These are phyloP conservation scores for Heliothis virescens DNA, from an alignment of 1,140 invertebrate species.

Conservation along the genomic window DNA sequence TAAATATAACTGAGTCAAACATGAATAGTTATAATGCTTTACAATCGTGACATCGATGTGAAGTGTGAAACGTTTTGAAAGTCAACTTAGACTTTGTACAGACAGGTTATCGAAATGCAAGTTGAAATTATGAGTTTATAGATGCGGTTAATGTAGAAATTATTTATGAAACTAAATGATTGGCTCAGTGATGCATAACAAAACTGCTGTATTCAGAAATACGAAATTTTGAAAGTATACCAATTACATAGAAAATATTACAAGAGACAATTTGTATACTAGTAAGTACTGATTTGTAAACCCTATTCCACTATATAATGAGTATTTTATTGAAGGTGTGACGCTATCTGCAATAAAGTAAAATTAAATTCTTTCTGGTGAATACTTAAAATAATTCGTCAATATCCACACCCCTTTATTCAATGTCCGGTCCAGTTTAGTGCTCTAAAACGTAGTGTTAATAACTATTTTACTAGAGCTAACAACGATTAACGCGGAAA, in stretches of 20 bases:
- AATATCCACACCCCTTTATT: not conserved
- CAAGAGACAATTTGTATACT: too few relatives aligned
- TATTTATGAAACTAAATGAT: too few relatives aligned
- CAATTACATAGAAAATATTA: too few relatives aligned
- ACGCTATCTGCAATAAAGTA: not conserved
- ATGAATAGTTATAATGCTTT: constrained; percentile 14
- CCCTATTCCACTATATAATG: too few relatives aligned
- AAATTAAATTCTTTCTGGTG: not conserved
- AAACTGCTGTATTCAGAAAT: too few relatives aligned
- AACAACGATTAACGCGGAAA: constrained; percentile 67
- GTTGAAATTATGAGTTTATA: not conserved
- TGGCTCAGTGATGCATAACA: too few relatives aligned
- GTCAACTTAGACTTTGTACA: not conserved
- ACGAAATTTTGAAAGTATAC: too few relatives aligned
- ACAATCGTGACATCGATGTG: not conserved
- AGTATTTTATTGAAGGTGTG: too few relatives aligned
- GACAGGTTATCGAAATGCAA: not conserved
- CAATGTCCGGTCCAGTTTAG: constrained; percentile 18
- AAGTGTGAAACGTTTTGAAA: not conserved
- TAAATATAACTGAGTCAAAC: constrained; percentile 22
- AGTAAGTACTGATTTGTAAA: too few relatives aligned
- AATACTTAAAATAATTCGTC: not conserved
- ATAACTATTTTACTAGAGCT: constrained; percentile 2
- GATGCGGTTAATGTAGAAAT: too few relatives aligned
- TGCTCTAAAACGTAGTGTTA: constrained; percentile 14